phyloP scores from a whole-genome alignment of 2,113 vertebrate genomes.

The Capreolus pygargus region DNA sequence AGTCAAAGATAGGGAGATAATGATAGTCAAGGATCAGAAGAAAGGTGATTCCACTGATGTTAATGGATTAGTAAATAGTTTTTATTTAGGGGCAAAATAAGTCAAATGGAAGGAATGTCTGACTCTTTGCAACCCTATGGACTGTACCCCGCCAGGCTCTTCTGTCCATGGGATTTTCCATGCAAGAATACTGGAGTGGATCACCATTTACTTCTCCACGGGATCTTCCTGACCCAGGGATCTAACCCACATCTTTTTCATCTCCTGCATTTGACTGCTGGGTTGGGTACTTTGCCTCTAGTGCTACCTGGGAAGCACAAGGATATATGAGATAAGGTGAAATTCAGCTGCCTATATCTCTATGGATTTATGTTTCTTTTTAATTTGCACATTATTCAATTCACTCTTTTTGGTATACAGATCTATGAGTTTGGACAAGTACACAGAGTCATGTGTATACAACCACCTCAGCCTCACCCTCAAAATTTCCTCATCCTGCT shows the following conservation, averaged over 20 bases:
- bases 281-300: not conserved
- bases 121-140: not conserved
- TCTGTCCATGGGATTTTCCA: not conserved
- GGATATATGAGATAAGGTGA: not conserved
- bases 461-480: fast-evolving
- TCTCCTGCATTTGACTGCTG: not conserved
- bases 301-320: not conserved
- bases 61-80: not conserved
- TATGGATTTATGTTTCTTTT: not conserved
- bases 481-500: not conserved
- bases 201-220: not conserved
- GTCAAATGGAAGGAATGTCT: not conserved
- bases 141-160: not conserved
- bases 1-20: not conserved
- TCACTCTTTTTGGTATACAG: not conserved
- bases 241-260: not conserved
- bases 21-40: not conserved
- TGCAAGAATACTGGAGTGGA: not conserved
- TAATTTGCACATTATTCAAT: not conserved
- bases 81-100: not conserved
- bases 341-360: not conserved
- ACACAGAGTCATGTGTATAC: not conserved
- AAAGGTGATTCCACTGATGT: not conserved
- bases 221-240: not conserved
- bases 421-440: not conserved